Conservation (phyloP, 2,113 vertebrate genomes). For the Osmerus mordax region DNA sequence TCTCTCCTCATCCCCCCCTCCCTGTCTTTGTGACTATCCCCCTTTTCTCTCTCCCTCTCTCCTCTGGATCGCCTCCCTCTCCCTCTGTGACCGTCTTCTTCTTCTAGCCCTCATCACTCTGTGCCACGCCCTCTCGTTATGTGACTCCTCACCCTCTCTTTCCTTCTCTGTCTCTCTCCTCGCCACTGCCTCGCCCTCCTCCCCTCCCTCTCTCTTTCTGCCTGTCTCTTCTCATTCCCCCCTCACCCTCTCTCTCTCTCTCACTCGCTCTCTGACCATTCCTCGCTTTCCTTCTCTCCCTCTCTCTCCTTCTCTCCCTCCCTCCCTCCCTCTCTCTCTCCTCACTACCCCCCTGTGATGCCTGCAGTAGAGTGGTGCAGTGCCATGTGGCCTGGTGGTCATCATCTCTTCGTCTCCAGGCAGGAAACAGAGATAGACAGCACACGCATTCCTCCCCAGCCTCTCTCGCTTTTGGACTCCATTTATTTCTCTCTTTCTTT, state of each 20-base stretch:
- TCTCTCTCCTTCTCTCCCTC: not conserved
- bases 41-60: not conserved
- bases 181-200: not conserved
- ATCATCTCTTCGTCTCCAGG: not conserved
- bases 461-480: no score
- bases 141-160: not conserved
- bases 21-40: not conserved
- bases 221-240: not conserved
- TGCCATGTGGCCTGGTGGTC: not conserved
- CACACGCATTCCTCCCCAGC: slow-evolving; percentile 15
- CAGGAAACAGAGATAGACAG: slow-evolving; percentile 29
- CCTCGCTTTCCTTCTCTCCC: not conserved
- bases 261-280: not conserved
- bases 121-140: not conserved
- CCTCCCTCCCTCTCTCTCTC: not conserved
- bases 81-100: not conserved
- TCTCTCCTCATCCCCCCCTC: not conserved
- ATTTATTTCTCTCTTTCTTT: no score
- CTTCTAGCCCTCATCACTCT: not conserved
- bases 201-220: not conserved
- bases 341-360: not conserved
- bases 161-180: not conserved
- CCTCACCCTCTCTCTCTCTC: not conserved
- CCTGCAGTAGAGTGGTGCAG: not conserved
- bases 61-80: not conserved